phyloP scores from a whole-genome alignment of 2,113 vertebrate genomes.

The Poecilia latipinna region DNA sequence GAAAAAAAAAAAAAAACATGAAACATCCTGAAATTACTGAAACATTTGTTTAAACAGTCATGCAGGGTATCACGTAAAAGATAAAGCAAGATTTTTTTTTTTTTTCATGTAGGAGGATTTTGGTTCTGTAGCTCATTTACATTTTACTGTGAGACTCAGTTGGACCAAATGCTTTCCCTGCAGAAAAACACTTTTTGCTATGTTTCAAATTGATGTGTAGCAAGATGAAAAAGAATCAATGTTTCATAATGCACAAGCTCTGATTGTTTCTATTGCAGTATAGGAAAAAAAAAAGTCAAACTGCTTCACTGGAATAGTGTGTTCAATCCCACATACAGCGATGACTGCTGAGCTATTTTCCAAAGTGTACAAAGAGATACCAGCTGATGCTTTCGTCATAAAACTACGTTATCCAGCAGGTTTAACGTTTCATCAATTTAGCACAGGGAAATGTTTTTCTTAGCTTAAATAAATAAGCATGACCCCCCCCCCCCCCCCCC shows the following conservation, averaged over 20 bases:
- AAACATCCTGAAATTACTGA: neutral
- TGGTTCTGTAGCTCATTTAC: neutral
- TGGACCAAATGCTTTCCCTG: neutral
- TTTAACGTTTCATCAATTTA: neutral
- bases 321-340: neutral
- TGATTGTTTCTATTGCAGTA: neutral
- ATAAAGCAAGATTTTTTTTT: neutral
- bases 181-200: neutral
- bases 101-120: neutral
- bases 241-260: neutral
- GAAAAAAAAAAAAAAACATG: too few relatives aligned
- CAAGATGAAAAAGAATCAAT: neutral
- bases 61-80: neutral
- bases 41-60: neutral
- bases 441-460: conserved; percentile 22
- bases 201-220: neutral
- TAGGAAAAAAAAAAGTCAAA: neutral
- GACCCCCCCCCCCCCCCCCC: too few relatives aligned
- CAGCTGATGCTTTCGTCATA: neutral
- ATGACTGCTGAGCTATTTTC: neutral
- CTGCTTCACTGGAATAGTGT: neutral
- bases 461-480: conserved; percentile 16
- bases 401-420: neutral
- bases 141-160: neutral
- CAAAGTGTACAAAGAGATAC: neutral